Evolutionary conservation across 2,797 vertebrate species (phyloP).

Genomic region (Nasua narica): DNA sequence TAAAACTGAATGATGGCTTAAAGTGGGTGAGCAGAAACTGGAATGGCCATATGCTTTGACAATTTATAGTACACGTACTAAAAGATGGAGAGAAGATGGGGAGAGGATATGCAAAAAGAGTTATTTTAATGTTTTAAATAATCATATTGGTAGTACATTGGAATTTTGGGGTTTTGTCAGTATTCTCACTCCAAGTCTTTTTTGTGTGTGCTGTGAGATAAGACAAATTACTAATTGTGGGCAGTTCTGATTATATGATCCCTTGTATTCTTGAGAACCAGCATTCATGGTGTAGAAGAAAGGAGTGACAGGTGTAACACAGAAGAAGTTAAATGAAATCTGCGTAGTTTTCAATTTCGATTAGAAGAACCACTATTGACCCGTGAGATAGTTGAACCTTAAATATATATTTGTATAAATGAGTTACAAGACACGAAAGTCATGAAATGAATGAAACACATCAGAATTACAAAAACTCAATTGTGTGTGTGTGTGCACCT

Average conservation of each 20-base stretch:
- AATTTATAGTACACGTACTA: not conserved
- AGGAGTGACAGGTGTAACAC: not conserved
- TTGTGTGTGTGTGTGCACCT: not conserved
- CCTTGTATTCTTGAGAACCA: not conserved
- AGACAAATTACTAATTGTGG: not conserved
- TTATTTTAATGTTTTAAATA: not conserved
- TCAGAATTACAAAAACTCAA: not conserved
- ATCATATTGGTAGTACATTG: not conserved
- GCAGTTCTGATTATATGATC: not conserved
- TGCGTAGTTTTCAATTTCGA: not conserved
- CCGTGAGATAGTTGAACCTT: not conserved
- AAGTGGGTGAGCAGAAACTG: not conserved
- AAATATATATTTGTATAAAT: not conserved
- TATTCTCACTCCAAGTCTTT: not conserved
- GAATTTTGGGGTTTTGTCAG: not conserved
- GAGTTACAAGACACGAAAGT: not conserved
- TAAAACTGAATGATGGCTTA: not conserved
- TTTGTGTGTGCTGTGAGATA: not conserved
- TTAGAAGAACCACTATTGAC: not conserved
- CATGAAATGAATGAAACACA: not conserved
- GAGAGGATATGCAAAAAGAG: not conserved
- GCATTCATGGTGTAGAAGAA: not conserved
- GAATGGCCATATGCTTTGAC: not conserved
- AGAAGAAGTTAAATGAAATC: not conserved
- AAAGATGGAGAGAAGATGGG: not conserved